Evolutionary conservation across 2,888 invertebrate species (phyloP).

Genomic region (Coleophora flavipennella): DNA sequence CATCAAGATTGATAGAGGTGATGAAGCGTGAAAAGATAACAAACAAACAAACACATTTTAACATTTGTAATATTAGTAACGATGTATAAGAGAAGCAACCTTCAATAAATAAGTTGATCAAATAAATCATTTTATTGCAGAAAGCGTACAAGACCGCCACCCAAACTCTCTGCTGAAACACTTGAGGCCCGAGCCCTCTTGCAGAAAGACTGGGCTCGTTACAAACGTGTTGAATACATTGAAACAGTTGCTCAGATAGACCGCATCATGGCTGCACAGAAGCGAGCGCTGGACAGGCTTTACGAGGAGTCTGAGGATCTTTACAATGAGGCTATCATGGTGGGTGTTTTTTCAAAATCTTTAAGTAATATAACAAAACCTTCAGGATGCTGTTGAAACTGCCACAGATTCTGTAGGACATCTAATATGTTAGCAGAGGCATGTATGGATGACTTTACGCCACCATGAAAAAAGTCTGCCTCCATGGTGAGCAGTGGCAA

Average conservation of each 20-base stretch:
- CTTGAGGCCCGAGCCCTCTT: conserved; percentile 76
- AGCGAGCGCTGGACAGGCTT: conserved; percentile 85
- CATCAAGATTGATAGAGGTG: too few species aligned
- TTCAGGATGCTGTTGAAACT: too few species aligned
- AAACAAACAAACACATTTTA: too few species aligned
- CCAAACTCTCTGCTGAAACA: conserved; percentile 68
- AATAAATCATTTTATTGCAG: conserved; percentile 21
- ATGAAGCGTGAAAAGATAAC: too few species aligned
- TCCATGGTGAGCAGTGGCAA: too few species aligned
- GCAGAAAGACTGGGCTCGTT: conserved; percentile 83
- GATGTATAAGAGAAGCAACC: not conserved
- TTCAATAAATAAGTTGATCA: not conserved
- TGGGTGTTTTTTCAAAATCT: conserved; percentile 33
- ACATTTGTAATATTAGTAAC: too few species aligned
- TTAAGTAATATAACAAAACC: too few species aligned
- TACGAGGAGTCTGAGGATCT: conserved; percentile 87
- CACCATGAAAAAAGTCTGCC: too few species aligned
- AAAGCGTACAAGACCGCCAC: conserved; percentile 58
- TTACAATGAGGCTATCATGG: conserved; percentile 89
- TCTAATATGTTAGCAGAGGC: too few species aligned
- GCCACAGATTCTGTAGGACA: too few species aligned
- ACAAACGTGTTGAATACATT: conserved; percentile 76
- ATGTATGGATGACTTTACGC: too few species aligned
- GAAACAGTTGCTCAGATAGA: conserved; percentile 79
- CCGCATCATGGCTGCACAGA: conserved; percentile 78